Base-by-base conservation (phyloP, 2,113 vertebrate genomes). In the Solea solea region DNA sequence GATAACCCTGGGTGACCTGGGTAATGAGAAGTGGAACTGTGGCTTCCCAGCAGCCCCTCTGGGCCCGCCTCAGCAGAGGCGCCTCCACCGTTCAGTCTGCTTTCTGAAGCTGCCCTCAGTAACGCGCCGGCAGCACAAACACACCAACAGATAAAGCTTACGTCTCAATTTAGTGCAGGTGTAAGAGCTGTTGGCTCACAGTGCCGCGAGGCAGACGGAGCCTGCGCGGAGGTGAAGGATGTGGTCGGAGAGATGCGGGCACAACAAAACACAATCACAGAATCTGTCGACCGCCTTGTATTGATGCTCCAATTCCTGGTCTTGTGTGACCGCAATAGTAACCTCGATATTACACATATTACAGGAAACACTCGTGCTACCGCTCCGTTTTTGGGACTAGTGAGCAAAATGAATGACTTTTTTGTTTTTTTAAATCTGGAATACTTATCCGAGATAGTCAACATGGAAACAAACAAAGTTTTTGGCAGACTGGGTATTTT, bases 11-110 rank as follows among this genome's bases (percentile, higher is more conserved):
- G 60, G 72, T 87, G 86, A 91, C 88, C 86, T 48, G 39, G 69
- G 73, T 90, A 88, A 88, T 86, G 85, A 89, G 85, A 87, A 84
- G 81, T 86, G 77, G 84, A 88, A 79, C 78, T 68, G 69, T 77
- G 74, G 59, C 73, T 87, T 86, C 86, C 83, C 84, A 78, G 60
- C 65, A 81, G 81, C 80, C 88, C 85, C 71, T 61, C 50, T 61
- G 69, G 76, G 81, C 72, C 49, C 0, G 66, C 81, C 82, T 71
- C 61, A 59, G 69, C 71, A 12, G 25, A 63, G 62, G 46, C 80
- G 73, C 56, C 66, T 66, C 70, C 34, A 16, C 60, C 15, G 1
- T 2, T 74, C 56, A 52, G 68, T 42, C 69, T 69, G 74, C 69
- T 54, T 66, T 77, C 62, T 60, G 14, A 27, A 55, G 65, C 72